phyloP scores from a whole-genome alignment of 2,888 invertebrate species.

The Agrochola lota region DNA sequence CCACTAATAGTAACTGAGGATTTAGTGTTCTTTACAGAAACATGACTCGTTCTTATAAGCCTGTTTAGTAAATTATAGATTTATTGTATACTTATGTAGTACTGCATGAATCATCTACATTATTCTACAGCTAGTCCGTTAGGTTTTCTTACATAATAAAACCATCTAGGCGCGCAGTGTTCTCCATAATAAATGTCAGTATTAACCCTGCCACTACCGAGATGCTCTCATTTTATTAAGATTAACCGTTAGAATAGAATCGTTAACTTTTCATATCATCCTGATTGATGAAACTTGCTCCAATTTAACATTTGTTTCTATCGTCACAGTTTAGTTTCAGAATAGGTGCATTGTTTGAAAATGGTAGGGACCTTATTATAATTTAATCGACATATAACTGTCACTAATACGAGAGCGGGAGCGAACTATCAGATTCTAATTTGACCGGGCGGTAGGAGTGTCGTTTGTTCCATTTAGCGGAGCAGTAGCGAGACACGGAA shows the following conservation, averaged over 20 bases:
- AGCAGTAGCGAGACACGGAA: conserved; percentile 76
- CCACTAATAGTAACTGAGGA: conserved; percentile 40
- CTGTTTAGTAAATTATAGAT: conserved; percentile 43
- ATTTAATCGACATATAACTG: conserved; percentile 52
- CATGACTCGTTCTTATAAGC: conserved; percentile 32
- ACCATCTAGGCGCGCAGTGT: conserved; percentile 51
- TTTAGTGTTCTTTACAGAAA: conserved; percentile 40
- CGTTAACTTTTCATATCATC: conserved; percentile 39
- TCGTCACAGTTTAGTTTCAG: background rate
- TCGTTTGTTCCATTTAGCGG: conserved; percentile 74
- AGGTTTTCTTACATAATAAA: conserved; percentile 60
- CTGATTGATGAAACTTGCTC: conserved; percentile 37
- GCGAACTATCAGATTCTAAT: conserved; percentile 67
- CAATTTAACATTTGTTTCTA: conserved; percentile 18
- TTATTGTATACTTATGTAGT: conserved; percentile 37
- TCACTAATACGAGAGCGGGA: conserved; percentile 61
- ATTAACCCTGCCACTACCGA: conserved; percentile 55
- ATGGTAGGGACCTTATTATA: conserved; percentile 29
- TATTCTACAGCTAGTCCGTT: conserved; percentile 47
- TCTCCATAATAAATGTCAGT: conserved; percentile 57
- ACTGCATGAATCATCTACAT: conserved; percentile 55
- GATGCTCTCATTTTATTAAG: conserved; percentile 43
- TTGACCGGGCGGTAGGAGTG: conserved; percentile 62
- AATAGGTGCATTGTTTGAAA: conserved; percentile 8
- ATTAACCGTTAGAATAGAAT: conserved; percentile 36